Evolutionary conservation across 2,797 vertebrate genomes (phyloP).

Genomic region (Dryobates pubescens): DNA sequence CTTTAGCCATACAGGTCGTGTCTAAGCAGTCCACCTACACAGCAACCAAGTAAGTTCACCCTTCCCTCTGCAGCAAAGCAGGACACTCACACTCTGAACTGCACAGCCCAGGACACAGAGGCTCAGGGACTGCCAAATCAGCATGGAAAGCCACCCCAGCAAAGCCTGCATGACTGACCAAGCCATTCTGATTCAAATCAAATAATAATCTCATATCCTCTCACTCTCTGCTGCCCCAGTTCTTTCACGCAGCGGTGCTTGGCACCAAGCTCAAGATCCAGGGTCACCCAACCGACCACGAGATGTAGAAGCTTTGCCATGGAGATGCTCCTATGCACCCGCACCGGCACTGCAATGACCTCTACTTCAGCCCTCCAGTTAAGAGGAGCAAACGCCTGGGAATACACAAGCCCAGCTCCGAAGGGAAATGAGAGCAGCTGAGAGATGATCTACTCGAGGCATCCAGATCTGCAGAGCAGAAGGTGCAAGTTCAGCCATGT

Average conservation of each 20-base stretch:
- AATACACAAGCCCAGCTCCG: not conserved
- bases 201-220: accelerated
- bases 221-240: accelerated
- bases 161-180: not conserved
- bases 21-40: not conserved
- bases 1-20: accelerated
- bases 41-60: not conserved
- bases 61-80: not conserved
- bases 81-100: not conserved
- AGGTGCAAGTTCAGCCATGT: not conserved
- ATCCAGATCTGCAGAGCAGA: not conserved
- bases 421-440: accelerated
- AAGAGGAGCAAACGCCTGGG: not conserved
- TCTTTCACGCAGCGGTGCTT: accelerated
- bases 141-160: accelerated
- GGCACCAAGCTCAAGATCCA: not conserved
- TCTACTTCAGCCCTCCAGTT: not conserved
- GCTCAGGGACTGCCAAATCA: not conserved
- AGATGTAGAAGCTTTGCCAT: not conserved
- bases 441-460: accelerated
- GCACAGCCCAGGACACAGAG: accelerated
- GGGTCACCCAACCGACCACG: not conserved
- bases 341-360: not conserved
- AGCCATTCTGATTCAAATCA: not conserved
- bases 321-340: not conserved